A percentile compares a stretch with the other conserved stretches of the same genome.
phyloP scores from a whole-genome alignment of 2,888 invertebrate genomes.

The Cabera pusaria region DNA sequence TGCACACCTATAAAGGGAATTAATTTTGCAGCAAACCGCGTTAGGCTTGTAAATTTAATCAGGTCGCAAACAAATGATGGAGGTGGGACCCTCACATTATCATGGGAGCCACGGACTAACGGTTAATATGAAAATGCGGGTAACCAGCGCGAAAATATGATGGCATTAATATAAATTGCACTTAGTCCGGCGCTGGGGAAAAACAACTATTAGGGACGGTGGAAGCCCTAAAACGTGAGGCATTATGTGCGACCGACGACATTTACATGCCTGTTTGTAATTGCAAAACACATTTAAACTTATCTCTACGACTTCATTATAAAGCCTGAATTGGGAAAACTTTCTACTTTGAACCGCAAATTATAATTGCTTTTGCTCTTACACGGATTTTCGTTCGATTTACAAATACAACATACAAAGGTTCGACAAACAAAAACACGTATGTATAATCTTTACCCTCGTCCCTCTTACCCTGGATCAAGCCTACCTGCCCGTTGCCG shows the following conservation, averaged over 20 bases:
- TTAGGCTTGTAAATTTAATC: slow-evolving; percentile 76
- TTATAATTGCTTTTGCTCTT: neutral
- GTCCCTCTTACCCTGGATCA: slow-evolving; percentile 42
- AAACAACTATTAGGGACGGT: slow-evolving; percentile 59
- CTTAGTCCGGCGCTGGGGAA: slow-evolving; percentile 60
- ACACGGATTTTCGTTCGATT: neutral
- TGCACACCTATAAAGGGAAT: slow-evolving; percentile 49
- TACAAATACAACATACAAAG: slow-evolving; percentile 16
- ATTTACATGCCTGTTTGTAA: slow-evolving; percentile 28
- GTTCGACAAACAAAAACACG: slow-evolving; percentile 38
- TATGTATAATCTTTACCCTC: slow-evolving; percentile 41
- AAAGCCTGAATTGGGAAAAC: neutral
- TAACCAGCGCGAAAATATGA: slow-evolving; percentile 76
- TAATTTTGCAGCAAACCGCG: slow-evolving; percentile 60
- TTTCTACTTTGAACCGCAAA: neutral
- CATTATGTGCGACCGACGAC: slow-evolving; percentile 35
- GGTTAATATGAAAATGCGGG: slow-evolving; percentile 77
- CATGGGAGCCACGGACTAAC: slow-evolving; percentile 61
- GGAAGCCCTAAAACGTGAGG: slow-evolving; percentile 32
- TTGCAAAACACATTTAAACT: slow-evolving; percentile 14
- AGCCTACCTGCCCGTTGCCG: slow-evolving; percentile 37
- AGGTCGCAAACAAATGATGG: slow-evolving; percentile 74
- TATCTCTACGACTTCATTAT: neutral
- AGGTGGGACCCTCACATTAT: slow-evolving; percentile 72
- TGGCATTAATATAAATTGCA: slow-evolving; percentile 78